These are phyloP conservation scores for Etheostoma perlongum DNA, from an alignment of 2,797 vertebrate genomes.

Conservation along the genomic window DNA sequence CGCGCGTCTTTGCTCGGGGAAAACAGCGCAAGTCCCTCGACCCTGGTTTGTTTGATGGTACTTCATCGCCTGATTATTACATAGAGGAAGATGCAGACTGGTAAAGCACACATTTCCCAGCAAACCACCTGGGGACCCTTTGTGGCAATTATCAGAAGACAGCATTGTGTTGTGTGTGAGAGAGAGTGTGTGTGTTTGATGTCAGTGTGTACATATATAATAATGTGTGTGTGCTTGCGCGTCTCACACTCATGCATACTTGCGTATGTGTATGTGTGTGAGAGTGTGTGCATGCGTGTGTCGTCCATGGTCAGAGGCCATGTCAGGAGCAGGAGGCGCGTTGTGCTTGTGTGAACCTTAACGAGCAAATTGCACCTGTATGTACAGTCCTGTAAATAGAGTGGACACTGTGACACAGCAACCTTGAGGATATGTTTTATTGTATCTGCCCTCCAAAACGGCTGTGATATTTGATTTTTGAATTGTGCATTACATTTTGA, in stretches of 20 bases:
- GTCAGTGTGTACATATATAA: conserved; percentile 47
- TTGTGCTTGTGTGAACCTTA: conserved; percentile 72
- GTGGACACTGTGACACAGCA: conserved; percentile 64
- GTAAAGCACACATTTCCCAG: conserved; percentile 85
- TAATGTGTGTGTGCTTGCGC: conserved; percentile 60
- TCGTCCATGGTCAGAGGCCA: conserved; percentile 50
- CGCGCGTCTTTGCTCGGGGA: conserved; percentile 95
- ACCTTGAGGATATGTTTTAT: conserved; percentile 82
- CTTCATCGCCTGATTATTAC: conserved; percentile 96
- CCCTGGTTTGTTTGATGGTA: conserved; percentile 98
- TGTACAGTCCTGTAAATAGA: conserved; percentile 79
- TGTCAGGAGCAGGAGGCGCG: conserved; percentile 50
- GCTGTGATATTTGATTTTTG: conserved; percentile 83
- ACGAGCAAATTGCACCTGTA: conserved; percentile 73
- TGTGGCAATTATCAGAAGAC: conserved; percentile 64
- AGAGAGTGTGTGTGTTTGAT: conserved; percentile 32
- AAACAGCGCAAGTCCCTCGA: conserved; percentile 98
- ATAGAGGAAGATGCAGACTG: conserved; percentile 99
- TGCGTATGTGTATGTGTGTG: conserved; percentile 27
- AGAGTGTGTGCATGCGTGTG: conserved; percentile 44
- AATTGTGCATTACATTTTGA: conserved; percentile 70
- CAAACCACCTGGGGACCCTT: conserved; percentile 59
- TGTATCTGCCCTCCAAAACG: conserved; percentile 69
- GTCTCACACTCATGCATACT: conserved; percentile 50
- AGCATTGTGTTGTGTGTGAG: conserved; percentile 39